Percentiles rank a stretch among this genome's conserved stretches.
Conservation (phyloP, 2,113 vertebrate species). For the Pseudopodoces humilis region DNA sequence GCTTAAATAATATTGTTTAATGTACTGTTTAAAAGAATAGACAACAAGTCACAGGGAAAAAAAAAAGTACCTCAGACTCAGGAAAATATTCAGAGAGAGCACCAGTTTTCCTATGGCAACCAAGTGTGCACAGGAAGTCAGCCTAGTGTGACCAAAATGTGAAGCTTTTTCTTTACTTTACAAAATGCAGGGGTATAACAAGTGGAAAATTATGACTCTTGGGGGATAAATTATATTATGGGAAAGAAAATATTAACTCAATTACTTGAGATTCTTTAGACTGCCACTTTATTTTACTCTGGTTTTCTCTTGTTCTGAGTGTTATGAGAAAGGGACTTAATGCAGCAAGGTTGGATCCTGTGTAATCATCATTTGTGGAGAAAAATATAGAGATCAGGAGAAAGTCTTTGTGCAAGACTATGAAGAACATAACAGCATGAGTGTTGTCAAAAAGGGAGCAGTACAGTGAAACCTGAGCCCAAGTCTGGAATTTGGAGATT, state of each 20-base stretch:
- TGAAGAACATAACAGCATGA: neutral
- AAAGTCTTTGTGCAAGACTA: neutral
- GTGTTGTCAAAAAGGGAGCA: neutral
- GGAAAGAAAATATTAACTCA: neutral
- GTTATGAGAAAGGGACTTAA: neutral
- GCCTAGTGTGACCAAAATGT: neutral
- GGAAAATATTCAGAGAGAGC: neutral
- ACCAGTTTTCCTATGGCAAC: neutral
- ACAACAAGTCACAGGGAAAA: neutral
- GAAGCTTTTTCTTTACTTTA: neutral
- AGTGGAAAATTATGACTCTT: neutral
- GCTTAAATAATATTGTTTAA: neutral
- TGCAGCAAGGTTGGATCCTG: neutral
- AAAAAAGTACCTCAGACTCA: neutral
- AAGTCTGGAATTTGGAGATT: neutral
- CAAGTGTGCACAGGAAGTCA: neutral
- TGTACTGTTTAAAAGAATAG: neutral
- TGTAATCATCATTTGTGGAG: neutral
- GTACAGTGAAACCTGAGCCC: neutral
- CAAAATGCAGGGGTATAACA: neutral
- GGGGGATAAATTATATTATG: neutral
- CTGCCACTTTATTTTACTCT: neutral
- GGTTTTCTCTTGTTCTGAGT: neutral
- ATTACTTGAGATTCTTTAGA: neutral
- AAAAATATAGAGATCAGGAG: neutral